These are phyloP conservation scores for Phrixothrix hirtus DNA, from an alignment of 2,888 invertebrate species.

Conservation along the genomic window DNA sequence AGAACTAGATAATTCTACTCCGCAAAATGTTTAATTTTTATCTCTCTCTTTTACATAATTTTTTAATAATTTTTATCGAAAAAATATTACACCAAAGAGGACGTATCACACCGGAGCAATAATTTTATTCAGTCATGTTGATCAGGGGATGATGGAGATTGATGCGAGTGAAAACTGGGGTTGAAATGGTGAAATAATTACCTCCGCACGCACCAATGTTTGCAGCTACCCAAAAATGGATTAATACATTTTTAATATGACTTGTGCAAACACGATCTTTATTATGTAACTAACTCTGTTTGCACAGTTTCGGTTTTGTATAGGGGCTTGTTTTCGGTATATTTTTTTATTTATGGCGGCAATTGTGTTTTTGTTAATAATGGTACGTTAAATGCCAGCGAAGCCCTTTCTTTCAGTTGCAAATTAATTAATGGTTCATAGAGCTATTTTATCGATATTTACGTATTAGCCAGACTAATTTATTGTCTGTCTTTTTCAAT, in stretches of 20 bases:
- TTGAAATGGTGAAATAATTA: slow-evolving; percentile 58
- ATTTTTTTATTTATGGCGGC: slow-evolving; percentile 26
- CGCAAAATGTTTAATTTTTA: neutral
- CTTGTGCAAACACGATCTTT: slow-evolving; percentile 54
- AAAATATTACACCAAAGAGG: slow-evolving; percentile 1
- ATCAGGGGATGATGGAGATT: slow-evolving; percentile 57
- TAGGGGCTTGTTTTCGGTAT: slow-evolving; percentile 31
- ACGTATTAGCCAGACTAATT: slow-evolving; percentile 2
- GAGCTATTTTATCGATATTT: neutral
- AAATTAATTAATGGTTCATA: slow-evolving; percentile 15
- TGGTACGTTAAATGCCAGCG: slow-evolving; percentile 17
- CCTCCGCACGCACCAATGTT: slow-evolving; percentile 50
- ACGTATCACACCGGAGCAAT: slow-evolving; percentile 13
- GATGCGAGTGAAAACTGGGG: slow-evolving; percentile 48
- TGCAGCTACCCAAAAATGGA: slow-evolving; percentile 54
- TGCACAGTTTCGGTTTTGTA: slow-evolving; percentile 47
- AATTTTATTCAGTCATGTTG: slow-evolving; percentile 38
- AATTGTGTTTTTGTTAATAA: slow-evolving; percentile 27
- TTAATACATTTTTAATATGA: slow-evolving; percentile 57
- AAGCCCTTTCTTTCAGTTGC: slow-evolving; percentile 7
- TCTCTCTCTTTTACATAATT: slow-evolving; percentile 1
- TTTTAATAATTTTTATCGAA: neutral
- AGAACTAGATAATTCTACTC: neutral
- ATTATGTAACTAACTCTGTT: slow-evolving; percentile 47
- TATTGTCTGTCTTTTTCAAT: too few relatives aligned